Conservation (phyloP, 2,113 vertebrate species). For the Vulpes vulpes region DNA sequence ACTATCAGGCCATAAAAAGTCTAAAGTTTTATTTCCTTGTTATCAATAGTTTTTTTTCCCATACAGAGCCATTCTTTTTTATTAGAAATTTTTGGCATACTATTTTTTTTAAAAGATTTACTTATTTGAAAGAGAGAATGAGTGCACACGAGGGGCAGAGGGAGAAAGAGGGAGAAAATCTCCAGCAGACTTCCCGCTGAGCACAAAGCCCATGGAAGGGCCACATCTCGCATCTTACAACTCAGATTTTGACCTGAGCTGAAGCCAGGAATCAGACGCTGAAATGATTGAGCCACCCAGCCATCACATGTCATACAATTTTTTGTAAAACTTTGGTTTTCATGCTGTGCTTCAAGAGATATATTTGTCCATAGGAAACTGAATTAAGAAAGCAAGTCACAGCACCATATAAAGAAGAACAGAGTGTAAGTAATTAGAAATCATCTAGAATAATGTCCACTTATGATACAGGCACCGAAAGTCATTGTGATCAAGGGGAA, state of each 20-base stretch:
- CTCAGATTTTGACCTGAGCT: neutral
- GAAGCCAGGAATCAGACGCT: neutral
- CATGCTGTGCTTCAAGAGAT: neutral
- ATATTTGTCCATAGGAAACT: neutral
- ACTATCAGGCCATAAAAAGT: neutral
- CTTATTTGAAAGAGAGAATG: neutral
- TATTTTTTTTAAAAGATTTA: neutral
- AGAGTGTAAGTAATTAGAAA: slow-evolving; percentile 10
- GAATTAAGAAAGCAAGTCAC: slow-evolving; percentile 1
- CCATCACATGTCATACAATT: neutral
- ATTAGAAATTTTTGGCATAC: neutral
- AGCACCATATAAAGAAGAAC: neutral
- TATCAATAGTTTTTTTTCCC: neutral
- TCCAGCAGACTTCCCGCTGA: neutral
- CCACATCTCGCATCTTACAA: neutral
- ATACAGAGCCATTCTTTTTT: neutral
- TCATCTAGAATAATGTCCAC: neutral
- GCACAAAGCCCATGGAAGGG: neutral
- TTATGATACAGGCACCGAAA: neutral
- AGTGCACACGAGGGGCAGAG: neutral
- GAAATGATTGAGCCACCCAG: neutral
- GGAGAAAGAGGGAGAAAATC: neutral
- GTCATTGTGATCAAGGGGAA: neutral
- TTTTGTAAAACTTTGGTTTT: neutral
- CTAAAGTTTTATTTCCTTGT: neutral